These are phyloP conservation scores for Charanyca ferruginea DNA, from an alignment of 2,888 invertebrate genomes.

Conservation along the genomic window DNA sequence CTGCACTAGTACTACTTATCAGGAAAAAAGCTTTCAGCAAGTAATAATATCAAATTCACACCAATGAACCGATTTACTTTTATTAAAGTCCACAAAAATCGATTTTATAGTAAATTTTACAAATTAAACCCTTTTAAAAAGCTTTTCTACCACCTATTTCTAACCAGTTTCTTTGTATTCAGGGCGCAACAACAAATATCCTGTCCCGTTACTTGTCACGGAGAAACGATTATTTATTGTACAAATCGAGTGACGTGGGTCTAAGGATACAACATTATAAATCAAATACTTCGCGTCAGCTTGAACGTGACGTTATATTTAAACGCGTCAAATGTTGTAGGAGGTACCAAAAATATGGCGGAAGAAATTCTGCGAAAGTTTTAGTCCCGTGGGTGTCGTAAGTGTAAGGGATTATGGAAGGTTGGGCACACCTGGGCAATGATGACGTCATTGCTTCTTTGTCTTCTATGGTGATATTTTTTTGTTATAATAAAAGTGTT, in stretches of 20 bases:
- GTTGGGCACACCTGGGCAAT: slow-evolving; percentile 59
- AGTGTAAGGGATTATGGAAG: slow-evolving; percentile 50
- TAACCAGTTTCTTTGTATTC: slow-evolving; percentile 71
- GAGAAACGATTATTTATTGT: slow-evolving; percentile 80
- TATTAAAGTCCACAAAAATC: too few species aligned
- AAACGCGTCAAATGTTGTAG: slow-evolving; percentile 51
- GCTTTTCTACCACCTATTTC: slow-evolving; percentile 1
- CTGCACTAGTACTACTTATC: too few species aligned
- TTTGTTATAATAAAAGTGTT: neutral
- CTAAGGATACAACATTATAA: slow-evolving; percentile 77
- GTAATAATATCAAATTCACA: too few species aligned
- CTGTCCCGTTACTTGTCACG: slow-evolving; percentile 73
- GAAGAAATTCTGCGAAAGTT: slow-evolving; percentile 45
- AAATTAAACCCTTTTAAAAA: slow-evolving; percentile 25
- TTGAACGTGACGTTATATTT: slow-evolving; percentile 65
- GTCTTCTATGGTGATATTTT: slow-evolving; percentile 6
- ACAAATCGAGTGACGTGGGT: slow-evolving; percentile 83
- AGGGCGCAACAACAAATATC: slow-evolving; percentile 76
- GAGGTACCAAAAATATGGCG: slow-evolving; percentile 49
- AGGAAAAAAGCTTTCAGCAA: too few species aligned
- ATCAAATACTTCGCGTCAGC: slow-evolving; percentile 73
- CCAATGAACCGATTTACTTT: too few species aligned
- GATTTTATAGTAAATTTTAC: neutral
- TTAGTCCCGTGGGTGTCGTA: slow-evolving; percentile 53
- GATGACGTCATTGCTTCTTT: slow-evolving; percentile 53